Percentiles rank a stretch among this genome's conserved stretches.
Evolutionary conservation across 1,140 invertebrate species (phyloP).

Genomic region (Ips nitidus): DNA sequence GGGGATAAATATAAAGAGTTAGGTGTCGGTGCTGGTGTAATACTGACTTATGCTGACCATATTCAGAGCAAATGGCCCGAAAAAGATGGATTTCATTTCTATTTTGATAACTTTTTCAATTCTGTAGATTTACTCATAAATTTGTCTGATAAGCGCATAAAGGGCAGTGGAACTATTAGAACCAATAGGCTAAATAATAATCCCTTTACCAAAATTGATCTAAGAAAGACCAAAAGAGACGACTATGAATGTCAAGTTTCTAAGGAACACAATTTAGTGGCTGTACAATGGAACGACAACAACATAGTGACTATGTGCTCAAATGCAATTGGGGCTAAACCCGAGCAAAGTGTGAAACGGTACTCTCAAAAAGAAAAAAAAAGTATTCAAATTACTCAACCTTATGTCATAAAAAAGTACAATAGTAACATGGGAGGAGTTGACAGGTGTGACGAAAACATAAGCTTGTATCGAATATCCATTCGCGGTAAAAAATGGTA

Average conservation of each 20-base stretch:
- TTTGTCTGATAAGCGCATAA: not conserved
- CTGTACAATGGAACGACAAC: slow-evolving; percentile 19
- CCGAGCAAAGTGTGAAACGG: not conserved
- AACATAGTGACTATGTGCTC: not conserved
- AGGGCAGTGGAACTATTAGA: slow-evolving; percentile 7
- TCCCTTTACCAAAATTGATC: not conserved
- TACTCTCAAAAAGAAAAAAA: slow-evolving; percentile 11
- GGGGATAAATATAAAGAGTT: slow-evolving; percentile 21
- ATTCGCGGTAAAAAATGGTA: slow-evolving; percentile 12
- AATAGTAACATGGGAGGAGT: slow-evolving; percentile 4
- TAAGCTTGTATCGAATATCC: not conserved
- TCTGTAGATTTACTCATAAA: slow-evolving; percentile 3
- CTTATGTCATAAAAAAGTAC: slow-evolving; percentile 3
- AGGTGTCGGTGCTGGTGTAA: slow-evolving; percentile 22
- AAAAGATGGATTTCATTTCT: not conserved
- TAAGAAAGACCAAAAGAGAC: not conserved
- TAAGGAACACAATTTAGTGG: not conserved
- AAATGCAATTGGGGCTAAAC: slow-evolving; percentile 3
- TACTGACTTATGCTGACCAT: slow-evolving; percentile 9
- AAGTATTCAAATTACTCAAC: not conserved
- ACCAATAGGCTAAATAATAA: slow-evolving; percentile 4
- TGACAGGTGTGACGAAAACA: not conserved
- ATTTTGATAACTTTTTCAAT: slow-evolving; percentile 28
- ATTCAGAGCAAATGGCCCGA: not conserved
- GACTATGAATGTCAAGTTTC: not conserved